Conservation (phyloP, 2,888 invertebrate genomes). For the Orthonevra nobilis region DNA sequence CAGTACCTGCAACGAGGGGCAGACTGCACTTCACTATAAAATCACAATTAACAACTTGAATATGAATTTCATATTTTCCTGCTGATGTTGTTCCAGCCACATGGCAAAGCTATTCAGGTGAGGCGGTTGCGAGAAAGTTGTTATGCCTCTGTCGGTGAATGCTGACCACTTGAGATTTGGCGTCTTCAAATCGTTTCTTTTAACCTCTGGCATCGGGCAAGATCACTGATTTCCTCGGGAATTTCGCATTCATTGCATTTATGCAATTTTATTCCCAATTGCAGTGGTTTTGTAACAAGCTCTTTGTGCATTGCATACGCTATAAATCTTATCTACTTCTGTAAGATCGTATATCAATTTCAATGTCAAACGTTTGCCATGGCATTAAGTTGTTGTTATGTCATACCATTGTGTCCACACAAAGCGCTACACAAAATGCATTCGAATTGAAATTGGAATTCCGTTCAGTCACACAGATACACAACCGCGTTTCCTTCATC, state of each 20-base stretch:
- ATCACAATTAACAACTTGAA: slow-evolving; percentile 50
- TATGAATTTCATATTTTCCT: slow-evolving; percentile 47
- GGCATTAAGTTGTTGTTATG: slow-evolving; percentile 16
- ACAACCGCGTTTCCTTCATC: background rate
- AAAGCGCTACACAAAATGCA: no score
- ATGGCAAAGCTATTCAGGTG: slow-evolving; percentile 9
- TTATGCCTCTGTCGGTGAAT: slow-evolving; percentile 30
- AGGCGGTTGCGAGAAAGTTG: slow-evolving; percentile 59
- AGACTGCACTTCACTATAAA: slow-evolving; percentile 42
- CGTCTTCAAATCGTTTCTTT: slow-evolving; percentile 37
- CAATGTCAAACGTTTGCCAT: slow-evolving; percentile 35
- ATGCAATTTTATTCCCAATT: slow-evolving; percentile 11
- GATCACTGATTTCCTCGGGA: slow-evolving; percentile 41
- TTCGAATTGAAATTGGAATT: no score
- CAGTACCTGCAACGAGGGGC: slow-evolving; percentile 18
- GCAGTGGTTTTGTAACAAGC: no score
- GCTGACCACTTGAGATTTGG: slow-evolving; percentile 44
- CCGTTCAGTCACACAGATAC: no score
- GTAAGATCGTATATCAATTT: slow-evolving; percentile 14
- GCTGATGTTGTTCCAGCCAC: slow-evolving; percentile 2
- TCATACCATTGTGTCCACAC: background rate
- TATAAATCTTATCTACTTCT: background rate
- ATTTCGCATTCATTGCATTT: slow-evolving; percentile 49
- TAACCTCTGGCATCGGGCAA: slow-evolving; percentile 39
- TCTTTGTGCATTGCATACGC: no score